Evolutionary conservation across 2,888 invertebrate genomes (phyloP), one percentile per base, ranked within the genome.

Genomic region (Phanerotoma sp.): DNA sequence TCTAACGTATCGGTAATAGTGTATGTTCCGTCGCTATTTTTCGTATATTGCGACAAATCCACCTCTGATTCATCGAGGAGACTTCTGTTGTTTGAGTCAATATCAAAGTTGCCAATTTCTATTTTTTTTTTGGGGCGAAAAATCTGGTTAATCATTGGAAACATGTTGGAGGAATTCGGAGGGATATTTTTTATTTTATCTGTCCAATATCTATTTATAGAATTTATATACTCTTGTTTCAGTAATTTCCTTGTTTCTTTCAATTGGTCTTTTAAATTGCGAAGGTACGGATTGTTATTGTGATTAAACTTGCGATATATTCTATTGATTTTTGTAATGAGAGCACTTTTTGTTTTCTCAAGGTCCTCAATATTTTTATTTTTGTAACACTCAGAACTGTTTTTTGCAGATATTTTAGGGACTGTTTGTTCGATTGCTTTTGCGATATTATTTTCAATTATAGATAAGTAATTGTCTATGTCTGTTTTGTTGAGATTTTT

Each of bases 191-290:
- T 40, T 1, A 49, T 38, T 38, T 49, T 49, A 5, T 50, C 13
- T 13, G 20, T 30, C 50, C 50, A 50, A 15, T 41, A 50, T 20
- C 30, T 16, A 41, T 50, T 41, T 18, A 50, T 30, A 9, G 50
- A 50, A 20, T 41, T 50, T 41, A 28, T 41, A 33, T 50, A 50
- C 15, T 50, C 50, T 7, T n/a, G 11, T 21, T 50, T 50, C 3
- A 50, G 22, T n/a, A 47, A 9, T 33, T 37, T 21, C 20, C 47
- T 35, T 3, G 20, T 35, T 10, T 11, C 15, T 15, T 41, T 30
- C 9, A 50, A 13, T 32, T 21, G 16, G 13, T 41, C 22, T 30
- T 50, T 50, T 5, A 50, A 32, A n/a, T 7, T 6, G 7, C 32
- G 11, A 18, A 41, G 9, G 18, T 50, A 11, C 4, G 20, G 11